phyloP scores from a whole-genome alignment of 1,140 invertebrate species.

The Oncopodura yosiiana region DNA sequence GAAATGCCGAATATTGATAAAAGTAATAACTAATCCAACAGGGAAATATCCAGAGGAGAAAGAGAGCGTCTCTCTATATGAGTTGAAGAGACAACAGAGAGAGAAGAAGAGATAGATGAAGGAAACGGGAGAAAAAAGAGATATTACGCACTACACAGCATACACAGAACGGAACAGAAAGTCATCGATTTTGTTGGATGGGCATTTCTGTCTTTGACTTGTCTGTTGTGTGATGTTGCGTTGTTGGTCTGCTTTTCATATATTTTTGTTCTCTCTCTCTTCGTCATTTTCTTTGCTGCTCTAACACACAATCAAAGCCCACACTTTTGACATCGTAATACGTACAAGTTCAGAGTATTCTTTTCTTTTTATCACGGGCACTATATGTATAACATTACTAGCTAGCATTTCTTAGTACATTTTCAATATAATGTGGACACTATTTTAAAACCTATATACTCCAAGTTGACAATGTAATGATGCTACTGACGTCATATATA shows the following conservation, averaged over 20 bases:
- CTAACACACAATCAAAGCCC: background rate
- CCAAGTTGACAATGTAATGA: too few relatives aligned
- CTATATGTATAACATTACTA: too few relatives aligned
- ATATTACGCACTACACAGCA: constrained; percentile 16
- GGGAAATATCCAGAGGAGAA: constrained; percentile 16
- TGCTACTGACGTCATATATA: too few relatives aligned
- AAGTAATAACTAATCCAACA: constrained; percentile 29
- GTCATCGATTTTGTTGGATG: constrained; percentile 17
- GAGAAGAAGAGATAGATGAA: too few relatives aligned
- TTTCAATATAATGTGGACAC: too few relatives aligned
- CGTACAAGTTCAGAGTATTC: too few relatives aligned
- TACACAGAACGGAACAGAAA: too few relatives aligned
- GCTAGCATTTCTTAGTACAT: too few relatives aligned
- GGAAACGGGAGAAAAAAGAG: constrained; percentile 11
- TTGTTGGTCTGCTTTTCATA: background rate
- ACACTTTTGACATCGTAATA: background rate
- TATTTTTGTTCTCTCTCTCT: constrained; percentile 1
- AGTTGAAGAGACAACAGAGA: too few relatives aligned
- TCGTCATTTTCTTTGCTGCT: background rate
- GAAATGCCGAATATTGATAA: constrained; percentile 28
- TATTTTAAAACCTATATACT: too few relatives aligned
- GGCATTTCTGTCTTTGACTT: constrained; percentile 2
- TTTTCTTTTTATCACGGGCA: too few relatives aligned
- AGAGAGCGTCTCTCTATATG: background rate
- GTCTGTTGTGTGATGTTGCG: background rate